Evolutionary conservation across 37 sponge, comb jelly and placozoan genomes (phyloP).

Genomic region (Hormiphora californensis): DNA sequence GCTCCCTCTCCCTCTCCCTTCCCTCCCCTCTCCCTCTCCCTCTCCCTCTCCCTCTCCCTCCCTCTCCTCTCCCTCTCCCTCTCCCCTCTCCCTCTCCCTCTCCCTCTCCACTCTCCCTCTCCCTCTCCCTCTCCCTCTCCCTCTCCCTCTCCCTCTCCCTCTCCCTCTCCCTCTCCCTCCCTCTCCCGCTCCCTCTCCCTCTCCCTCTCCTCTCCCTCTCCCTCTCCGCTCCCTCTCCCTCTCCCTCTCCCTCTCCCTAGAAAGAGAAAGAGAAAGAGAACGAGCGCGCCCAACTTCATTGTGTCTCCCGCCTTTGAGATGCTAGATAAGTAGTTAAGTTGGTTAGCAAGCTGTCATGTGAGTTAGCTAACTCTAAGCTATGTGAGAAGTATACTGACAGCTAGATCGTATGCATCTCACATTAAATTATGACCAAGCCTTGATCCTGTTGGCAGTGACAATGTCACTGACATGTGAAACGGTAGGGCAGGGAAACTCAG

Average conservation of each 20-base stretch:
- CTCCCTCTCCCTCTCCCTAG: background rate
- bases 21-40: background rate
- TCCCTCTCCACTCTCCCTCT: background rate
- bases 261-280: too few relatives aligned
- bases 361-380: too few relatives aligned
- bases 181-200: background rate
- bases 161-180: background rate
- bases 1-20: background rate
- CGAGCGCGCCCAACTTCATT: too few relatives aligned
- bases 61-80: background rate
- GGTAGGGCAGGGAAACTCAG: too few relatives aligned
- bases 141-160: background rate
- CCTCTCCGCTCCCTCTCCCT: background rate
- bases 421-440: too few relatives aligned
- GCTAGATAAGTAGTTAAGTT: too few relatives aligned
- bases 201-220: background rate
- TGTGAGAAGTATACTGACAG: too few relatives aligned
- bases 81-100: background rate
- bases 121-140: background rate
- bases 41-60: background rate
- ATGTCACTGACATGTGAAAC: too few relatives aligned
- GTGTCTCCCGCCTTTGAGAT: too few relatives aligned
- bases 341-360: too few relatives aligned
- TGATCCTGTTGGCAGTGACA: too few relatives aligned
- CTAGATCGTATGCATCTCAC: too few relatives aligned